phyloP scores from a whole-genome alignment of 1,140 invertebrate species.

The Sycophila sp. region DNA sequence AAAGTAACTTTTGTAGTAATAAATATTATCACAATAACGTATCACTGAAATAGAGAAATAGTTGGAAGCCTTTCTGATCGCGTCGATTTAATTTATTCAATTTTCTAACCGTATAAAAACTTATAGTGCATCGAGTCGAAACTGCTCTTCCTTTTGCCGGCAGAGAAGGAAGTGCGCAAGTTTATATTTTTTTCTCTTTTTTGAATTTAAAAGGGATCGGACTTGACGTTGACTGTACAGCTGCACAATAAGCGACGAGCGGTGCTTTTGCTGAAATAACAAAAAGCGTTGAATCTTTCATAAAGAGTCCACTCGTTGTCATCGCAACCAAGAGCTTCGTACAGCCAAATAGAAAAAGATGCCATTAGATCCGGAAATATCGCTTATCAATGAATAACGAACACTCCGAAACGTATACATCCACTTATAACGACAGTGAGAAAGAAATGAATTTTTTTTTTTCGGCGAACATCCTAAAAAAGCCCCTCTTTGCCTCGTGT shows the following conservation, averaged over 20 bases:
- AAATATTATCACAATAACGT: not conserved
- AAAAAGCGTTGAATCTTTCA: conserved; percentile 46
- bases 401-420: too few relatives aligned
- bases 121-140: not conserved
- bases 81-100: not conserved
- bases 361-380: conserved; percentile 55
- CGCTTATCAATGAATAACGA: conserved; percentile 55
- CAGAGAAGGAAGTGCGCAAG: conserved; percentile 3
- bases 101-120: not conserved
- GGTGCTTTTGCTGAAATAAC: not conserved
- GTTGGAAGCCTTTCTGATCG: not conserved
- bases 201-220: conserved; percentile 9
- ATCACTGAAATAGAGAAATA: not conserved
- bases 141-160: not conserved
- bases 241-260: not conserved
- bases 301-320: conserved; percentile 38
- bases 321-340: conserved; percentile 22
- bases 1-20: too few relatives aligned
- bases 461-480: not conserved
- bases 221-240: not conserved
- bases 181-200: too few relatives aligned
- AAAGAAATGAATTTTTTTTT: conserved; percentile 18
- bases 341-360: conserved; percentile 38
- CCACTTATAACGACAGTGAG: not conserved
- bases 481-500: conserved; percentile 38